Conservation (phyloP, 2,888 invertebrate species). For the Balanococcus diminutus region DNA sequence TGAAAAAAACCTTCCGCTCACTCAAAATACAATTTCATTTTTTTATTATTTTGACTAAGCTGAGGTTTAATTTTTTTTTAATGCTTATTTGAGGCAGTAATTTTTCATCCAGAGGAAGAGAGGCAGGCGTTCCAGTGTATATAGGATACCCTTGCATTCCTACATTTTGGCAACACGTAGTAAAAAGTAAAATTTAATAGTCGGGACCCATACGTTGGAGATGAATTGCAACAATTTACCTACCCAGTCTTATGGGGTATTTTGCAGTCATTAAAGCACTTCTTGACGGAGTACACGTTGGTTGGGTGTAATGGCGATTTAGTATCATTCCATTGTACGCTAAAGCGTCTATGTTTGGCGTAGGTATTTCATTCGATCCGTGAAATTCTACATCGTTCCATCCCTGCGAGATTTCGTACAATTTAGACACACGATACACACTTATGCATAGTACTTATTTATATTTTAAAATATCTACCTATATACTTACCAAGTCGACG, state of each 20-base stretch:
- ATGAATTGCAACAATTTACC: background rate
- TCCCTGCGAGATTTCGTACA: conserved; percentile 69
- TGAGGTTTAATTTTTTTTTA: background rate
- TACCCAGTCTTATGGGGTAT: conserved; percentile 83
- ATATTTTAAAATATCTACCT: too few species aligned
- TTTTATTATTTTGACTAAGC: too few species aligned
- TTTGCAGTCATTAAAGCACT: conserved; percentile 82
- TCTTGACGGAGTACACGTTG: conserved; percentile 84
- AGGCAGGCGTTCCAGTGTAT: conserved; percentile 63
- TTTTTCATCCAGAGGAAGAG: conserved; percentile 64
- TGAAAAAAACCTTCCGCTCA: too few species aligned
- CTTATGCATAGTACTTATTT: too few species aligned
- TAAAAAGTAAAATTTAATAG: background rate
- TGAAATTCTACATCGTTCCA: conserved; percentile 92
- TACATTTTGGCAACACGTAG: too few species aligned
- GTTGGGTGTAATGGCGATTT: conserved; percentile 83
- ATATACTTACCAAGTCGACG: conserved; percentile 25
- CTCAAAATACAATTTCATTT: too few species aligned
- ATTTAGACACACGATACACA: too few species aligned
- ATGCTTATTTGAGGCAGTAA: conserved; percentile 62
- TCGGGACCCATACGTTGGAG: too few species aligned
- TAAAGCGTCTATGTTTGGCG: conserved; percentile 87
- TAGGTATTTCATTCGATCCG: conserved; percentile 83
- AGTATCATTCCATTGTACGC: conserved; percentile 86
- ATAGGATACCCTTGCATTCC: conserved; percentile 66